phyloP scores from a whole-genome alignment of 64 coral and sea anemone genomes.

The Montipora efflorescens region DNA sequence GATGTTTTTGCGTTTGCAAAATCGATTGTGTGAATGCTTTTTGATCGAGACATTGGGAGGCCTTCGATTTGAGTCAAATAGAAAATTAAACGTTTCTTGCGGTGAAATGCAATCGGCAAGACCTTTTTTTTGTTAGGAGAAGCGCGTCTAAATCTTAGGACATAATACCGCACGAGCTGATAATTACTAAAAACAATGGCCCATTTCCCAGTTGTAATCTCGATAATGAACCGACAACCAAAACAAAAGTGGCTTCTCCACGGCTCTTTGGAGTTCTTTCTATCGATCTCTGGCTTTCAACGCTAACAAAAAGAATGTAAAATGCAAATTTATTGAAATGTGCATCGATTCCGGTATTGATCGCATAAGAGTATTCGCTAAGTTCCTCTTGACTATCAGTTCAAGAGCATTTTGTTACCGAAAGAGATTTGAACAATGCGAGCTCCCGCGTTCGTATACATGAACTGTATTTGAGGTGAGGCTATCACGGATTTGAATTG shows the following conservation, averaged over 20 bases:
- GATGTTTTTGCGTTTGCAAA: neutral
- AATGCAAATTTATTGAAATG: constrained; percentile 2
- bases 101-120: neutral
- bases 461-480: too few relatives aligned
- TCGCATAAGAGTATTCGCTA: neutral
- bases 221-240: constrained; percentile 22
- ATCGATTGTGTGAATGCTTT: neutral
- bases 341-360: neutral
- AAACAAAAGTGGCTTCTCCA: neutral
- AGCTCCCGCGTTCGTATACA: too few relatives aligned
- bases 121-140: too few relatives aligned
- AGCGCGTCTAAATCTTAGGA: neutral
- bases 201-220: constrained; percentile 6
- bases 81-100: neutral
- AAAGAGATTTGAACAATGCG: neutral
- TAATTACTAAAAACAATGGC: constrained; percentile 29
- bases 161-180: neutral
- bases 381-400: neutral
- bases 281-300: neutral
- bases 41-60: neutral
- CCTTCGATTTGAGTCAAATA: neutral
- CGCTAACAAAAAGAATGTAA: neutral
- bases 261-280: neutral
- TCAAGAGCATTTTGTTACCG: neutral
- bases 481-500: neutral